phyloP scores from a whole-genome alignment of 2,797 vertebrate species.

The Megalops cyprinoides region DNA sequence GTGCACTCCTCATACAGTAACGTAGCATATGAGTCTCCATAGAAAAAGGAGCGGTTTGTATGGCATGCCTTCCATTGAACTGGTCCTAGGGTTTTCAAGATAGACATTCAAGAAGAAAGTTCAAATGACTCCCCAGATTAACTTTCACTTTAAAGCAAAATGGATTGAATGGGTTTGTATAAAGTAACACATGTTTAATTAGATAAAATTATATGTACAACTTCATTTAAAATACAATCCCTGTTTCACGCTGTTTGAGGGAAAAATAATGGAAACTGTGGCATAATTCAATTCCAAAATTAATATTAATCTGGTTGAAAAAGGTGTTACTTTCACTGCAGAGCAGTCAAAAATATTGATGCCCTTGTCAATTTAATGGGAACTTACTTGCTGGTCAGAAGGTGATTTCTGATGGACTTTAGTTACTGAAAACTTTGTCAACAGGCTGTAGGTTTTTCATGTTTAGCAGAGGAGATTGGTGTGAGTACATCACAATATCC shows the following conservation, averaged over 20 bases:
- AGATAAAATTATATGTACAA: background rate
- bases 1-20: too few relatives aligned
- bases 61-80: too few relatives aligned
- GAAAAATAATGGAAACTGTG: background rate
- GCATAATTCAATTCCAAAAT: background rate
- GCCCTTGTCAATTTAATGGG: constrained; percentile 51
- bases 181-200: background rate
- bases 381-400: constrained; percentile 53
- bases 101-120: too few relatives aligned
- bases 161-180: background rate
- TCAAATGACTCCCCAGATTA: too few relatives aligned
- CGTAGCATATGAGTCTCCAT: too few relatives aligned
- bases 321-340: background rate
- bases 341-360: background rate
- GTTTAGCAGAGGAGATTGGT: too few relatives aligned
- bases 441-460: too few relatives aligned
- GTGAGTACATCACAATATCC: too few relatives aligned
- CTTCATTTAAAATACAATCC: background rate
- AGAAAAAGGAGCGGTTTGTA: too few relatives aligned
- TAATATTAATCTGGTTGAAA: background rate
- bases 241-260: background rate
- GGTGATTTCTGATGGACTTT: constrained; percentile 61
- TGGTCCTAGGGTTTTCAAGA: too few relatives aligned
- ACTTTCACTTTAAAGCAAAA: background rate
- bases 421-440: too few relatives aligned